Evolutionary conservation across 2,113 vertebrate species (phyloP), one percentile per base, ranked within the genome.

Genomic region (Haemorhous mexicanus): DNA sequence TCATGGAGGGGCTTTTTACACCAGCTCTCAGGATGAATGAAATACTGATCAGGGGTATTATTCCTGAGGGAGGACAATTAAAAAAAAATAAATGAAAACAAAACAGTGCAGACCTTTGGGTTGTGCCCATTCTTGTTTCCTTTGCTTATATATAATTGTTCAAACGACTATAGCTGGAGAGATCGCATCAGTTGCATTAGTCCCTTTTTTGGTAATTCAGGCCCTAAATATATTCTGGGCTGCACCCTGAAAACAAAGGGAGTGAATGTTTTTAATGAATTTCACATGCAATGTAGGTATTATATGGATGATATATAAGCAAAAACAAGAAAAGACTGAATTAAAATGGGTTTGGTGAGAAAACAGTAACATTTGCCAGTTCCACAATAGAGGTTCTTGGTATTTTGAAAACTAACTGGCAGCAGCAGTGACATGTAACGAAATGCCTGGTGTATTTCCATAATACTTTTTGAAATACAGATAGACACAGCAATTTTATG

Each of bases 191-290:
- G 94, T 87, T 97, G 95, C 84, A 95, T 95, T 95, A 96, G 77
- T 88, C 96, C 93, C 90, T 95, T 96, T 95, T 95, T 95, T 96
- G 94, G 93, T 96, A 97, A 95, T 96, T 96, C 94, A 1, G 96
- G 90, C 95, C 94, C 90, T 97, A 97, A 90, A 95, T 96, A 95
- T 95, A 96, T 93, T 97, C 95, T 96, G 95, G 94, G 82, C 75
- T 96, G 96, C 89, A 96, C 94, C 95, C 93, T 97, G 94, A 95
- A 97, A 97, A 96, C 93, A 95, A 97, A 97, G 95, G 93, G 95
- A 95, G 94, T 95, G 94, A 97, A 95, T 95, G 89, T 91, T 95
- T 97, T 96, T 85, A 95, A 97, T 82, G 93, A 95, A 91, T 94
- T 97, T 81, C 89, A 96, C 94, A 94, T 95, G 96, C 94, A 85